These are phyloP conservation scores for Villa cingulata DNA, from an alignment of 2,888 invertebrate genomes.

Conservation along the genomic window DNA sequence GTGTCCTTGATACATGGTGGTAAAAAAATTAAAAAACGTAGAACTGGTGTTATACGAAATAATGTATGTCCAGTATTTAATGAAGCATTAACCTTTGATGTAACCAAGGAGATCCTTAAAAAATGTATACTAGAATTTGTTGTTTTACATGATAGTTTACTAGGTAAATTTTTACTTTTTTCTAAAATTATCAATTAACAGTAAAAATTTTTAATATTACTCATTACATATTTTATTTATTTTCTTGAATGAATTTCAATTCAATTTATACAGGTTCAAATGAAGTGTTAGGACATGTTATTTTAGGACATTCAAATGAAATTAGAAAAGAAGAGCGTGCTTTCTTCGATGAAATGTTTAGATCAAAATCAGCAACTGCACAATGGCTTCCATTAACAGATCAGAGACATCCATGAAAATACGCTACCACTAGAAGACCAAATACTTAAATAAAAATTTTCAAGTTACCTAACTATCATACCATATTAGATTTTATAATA, in stretches of 20 bases:
- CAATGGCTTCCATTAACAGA: conserved; percentile 45
- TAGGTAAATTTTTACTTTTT: conserved; percentile 36
- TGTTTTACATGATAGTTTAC: conserved; percentile 46
- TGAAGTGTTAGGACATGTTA: conserved; percentile 40
- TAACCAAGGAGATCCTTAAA: conserved; percentile 51
- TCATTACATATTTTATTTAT: neutral
- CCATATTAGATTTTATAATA: too few species aligned
- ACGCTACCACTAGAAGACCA: too few species aligned
- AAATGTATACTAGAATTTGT: conserved; percentile 44
- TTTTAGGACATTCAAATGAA: conserved; percentile 39
- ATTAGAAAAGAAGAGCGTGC: conserved; percentile 38
- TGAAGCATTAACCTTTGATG: conserved; percentile 85
- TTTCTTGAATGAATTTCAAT: conserved; percentile 1
- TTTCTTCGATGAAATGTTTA: conserved; percentile 43
- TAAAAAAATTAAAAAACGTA: conserved; percentile 83
- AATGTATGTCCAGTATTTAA: conserved; percentile 83
- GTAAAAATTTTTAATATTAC: too few species aligned
- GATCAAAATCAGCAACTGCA: conserved; percentile 43
- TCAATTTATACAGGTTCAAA: conserved; percentile 35
- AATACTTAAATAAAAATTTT: too few species aligned
- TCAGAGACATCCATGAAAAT: neutral
- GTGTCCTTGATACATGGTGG: conserved; percentile 77
- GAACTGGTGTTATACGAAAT: conserved; percentile 78
- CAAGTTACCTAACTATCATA: too few species aligned
- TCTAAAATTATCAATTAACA: too few species aligned